Evolutionary conservation across 2,888 invertebrate species (phyloP).

Genomic region (Sabatieria punctata): DNA sequence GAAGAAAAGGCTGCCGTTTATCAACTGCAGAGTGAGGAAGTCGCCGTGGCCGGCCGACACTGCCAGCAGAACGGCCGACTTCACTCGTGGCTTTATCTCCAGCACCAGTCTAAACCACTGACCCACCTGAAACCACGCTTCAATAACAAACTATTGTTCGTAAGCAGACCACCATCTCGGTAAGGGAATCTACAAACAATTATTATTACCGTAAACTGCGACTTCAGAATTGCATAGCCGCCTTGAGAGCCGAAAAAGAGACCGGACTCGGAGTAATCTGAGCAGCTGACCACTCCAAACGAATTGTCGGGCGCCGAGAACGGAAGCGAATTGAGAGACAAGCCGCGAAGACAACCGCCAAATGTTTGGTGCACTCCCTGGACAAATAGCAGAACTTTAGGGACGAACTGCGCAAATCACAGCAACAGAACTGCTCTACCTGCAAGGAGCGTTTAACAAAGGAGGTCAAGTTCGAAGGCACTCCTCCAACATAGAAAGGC

Average conservation of each 20-base stretch:
- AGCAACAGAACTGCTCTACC: too few relatives aligned
- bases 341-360: slow-evolving; percentile 34
- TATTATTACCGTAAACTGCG: slow-evolving; percentile 14
- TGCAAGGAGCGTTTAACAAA: background rate
- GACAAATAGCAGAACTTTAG: too few relatives aligned
- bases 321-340: slow-evolving; percentile 26
- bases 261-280: slow-evolving; percentile 31
- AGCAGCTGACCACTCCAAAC: slow-evolving; percentile 25
- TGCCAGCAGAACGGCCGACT: slow-evolving; percentile 23
- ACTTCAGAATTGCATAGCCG: slow-evolving; percentile 32
- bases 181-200: too few relatives aligned
- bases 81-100: slow-evolving; percentile 23
- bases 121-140: slow-evolving; percentile 14
- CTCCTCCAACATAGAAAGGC: slow-evolving; percentile 35
- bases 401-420: too few relatives aligned
- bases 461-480: slow-evolving; percentile 18
- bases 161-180: too few relatives aligned
- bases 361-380: slow-evolving; percentile 27
- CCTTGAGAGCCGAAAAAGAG: slow-evolving; percentile 35
- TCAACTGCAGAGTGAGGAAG: slow-evolving; percentile 66
- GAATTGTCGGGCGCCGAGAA: slow-evolving; percentile 16
- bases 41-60: slow-evolving; percentile 38
- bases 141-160: too few relatives aligned
- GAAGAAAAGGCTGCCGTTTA: slow-evolving; percentile 54
- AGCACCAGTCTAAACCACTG: slow-evolving; percentile 21